phyloP scores from a whole-genome alignment of 2,888 invertebrate species.

The Drosophila suboccidentalis region DNA sequence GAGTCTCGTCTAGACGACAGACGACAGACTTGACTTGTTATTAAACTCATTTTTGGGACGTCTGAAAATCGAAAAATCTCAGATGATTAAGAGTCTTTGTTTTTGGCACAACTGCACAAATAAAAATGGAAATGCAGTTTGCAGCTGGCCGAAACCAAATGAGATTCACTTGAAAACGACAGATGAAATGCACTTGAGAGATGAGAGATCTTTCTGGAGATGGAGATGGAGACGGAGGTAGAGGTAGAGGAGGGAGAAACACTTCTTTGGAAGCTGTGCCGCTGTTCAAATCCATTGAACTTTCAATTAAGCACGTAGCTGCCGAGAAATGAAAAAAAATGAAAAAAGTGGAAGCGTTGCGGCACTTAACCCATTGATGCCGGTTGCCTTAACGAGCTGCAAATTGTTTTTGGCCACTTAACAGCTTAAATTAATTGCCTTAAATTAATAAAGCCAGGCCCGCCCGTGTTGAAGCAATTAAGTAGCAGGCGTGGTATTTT shows the following conservation, averaged over 20 bases:
- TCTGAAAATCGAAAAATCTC: slow-evolving; percentile 31
- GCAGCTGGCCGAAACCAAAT: slow-evolving; percentile 30
- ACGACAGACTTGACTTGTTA: slow-evolving; percentile 29
- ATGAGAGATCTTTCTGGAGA: slow-evolving; percentile 17
- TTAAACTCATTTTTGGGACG: slow-evolving; percentile 34
- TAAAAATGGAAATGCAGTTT: slow-evolving; percentile 20
- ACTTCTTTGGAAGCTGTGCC: slow-evolving; percentile 41
- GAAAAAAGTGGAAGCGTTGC: slow-evolving; percentile 11
- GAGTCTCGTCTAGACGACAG: slow-evolving; percentile 44
- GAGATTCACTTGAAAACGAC: slow-evolving; percentile 31
- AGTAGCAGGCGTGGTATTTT: slow-evolving; percentile 20
- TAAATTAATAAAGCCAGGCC: slow-evolving; percentile 51
- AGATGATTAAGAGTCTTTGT: slow-evolving; percentile 36
- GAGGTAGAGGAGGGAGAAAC: background rate
- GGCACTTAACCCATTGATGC: slow-evolving; percentile 65
- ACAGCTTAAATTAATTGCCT: slow-evolving; percentile 58
- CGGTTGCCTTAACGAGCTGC: slow-evolving; percentile 50
- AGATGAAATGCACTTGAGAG: slow-evolving; percentile 52
- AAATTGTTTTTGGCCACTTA: slow-evolving; percentile 63
- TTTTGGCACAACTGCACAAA: slow-evolving; percentile 18
- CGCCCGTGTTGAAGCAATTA: background rate
- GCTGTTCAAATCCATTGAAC: slow-evolving; percentile 58
- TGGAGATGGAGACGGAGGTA: background rate
- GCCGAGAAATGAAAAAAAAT: slow-evolving; percentile 7
- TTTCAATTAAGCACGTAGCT: slow-evolving; percentile 64